Conservation (phyloP, 2,888 invertebrate genomes). For the Leptinotarsa peninsularis region DNA sequence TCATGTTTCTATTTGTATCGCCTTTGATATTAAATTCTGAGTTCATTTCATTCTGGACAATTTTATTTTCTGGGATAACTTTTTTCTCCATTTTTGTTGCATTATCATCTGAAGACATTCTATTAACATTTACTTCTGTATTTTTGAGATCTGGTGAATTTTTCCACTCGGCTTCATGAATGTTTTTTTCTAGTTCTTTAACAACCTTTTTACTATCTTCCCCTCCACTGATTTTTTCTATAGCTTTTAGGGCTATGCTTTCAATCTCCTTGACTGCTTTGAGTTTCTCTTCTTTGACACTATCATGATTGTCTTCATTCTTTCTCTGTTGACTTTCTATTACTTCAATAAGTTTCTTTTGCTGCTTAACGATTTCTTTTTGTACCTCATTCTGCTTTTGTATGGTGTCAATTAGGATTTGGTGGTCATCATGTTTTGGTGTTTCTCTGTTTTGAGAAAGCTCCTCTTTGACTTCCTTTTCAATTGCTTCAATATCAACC, state of each 20-base stretch:
- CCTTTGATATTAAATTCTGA: not conserved
- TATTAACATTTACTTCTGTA: constrained; percentile 3
- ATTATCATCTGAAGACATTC: not conserved
- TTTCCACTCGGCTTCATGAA: constrained; percentile 20
- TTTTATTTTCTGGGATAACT: not conserved
- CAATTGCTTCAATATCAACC: constrained; percentile 66
- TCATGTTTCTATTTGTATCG: not conserved
- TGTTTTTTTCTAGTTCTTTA: constrained; percentile 37
- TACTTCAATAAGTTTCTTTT: constrained; percentile 65
- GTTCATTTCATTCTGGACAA: not conserved
- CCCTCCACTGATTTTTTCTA: constrained; percentile 58
- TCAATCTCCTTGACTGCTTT: constrained; percentile 62
- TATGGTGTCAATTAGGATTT: constrained; percentile 72
- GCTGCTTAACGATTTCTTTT: constrained; percentile 75
- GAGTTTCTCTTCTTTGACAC: constrained; percentile 55
- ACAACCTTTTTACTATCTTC: constrained; percentile 48
- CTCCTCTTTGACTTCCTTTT: constrained; percentile 65
- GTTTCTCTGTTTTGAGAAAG: constrained; percentile 61
- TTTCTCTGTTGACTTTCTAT: constrained; percentile 53
- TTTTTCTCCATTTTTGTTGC: constrained; percentile 17
- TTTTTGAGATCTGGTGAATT: not conserved
- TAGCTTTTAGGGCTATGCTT: constrained; percentile 61
- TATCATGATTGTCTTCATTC: constrained; percentile 47
- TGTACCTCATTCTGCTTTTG: constrained; percentile 78
- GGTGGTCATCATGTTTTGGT: constrained; percentile 53